These are phyloP conservation scores for Melipona bicolor DNA, from an alignment of 2,888 invertebrate genomes.

Conservation along the genomic window DNA sequence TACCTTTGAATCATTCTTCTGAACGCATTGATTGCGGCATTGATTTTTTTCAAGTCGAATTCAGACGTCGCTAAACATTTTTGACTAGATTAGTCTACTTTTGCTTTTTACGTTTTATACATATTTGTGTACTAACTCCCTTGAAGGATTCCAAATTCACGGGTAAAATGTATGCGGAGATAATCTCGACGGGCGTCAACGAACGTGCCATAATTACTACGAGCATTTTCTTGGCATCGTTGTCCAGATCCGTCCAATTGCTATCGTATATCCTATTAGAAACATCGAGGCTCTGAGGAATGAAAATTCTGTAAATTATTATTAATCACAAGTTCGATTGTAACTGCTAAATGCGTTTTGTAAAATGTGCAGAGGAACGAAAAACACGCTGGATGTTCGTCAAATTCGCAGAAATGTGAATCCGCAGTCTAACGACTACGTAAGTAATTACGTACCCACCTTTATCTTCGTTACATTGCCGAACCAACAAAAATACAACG, in stretches of 20 bases:
- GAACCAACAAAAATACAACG: slow-evolving; percentile 70
- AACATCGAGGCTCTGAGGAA: slow-evolving; percentile 46
- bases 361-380: no score
- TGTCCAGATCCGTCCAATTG: slow-evolving; percentile 21
- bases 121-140: slow-evolving; percentile 47
- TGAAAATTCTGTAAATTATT: background rate
- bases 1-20: no score
- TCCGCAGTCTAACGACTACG: no score
- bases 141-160: slow-evolving; percentile 63
- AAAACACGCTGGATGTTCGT: no score
- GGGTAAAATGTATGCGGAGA: slow-evolving; percentile 48
- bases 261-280: slow-evolving; percentile 54
- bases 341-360: no score
- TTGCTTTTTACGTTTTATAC: background rate
- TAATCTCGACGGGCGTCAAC: slow-evolving; percentile 55
- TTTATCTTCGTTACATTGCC: background rate
- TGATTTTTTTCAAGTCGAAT: no score
- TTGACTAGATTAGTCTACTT: background rate
- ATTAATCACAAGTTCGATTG: no score
- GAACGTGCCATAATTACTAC: slow-evolving; percentile 62
- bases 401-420: no score
- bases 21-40: no score
- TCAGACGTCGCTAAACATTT: no score
- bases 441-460: background rate
- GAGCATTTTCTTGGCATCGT: slow-evolving; percentile 41